phyloP scores from a whole-genome alignment of 2,888 invertebrate genomes.

The Andrena flavipes region DNA sequence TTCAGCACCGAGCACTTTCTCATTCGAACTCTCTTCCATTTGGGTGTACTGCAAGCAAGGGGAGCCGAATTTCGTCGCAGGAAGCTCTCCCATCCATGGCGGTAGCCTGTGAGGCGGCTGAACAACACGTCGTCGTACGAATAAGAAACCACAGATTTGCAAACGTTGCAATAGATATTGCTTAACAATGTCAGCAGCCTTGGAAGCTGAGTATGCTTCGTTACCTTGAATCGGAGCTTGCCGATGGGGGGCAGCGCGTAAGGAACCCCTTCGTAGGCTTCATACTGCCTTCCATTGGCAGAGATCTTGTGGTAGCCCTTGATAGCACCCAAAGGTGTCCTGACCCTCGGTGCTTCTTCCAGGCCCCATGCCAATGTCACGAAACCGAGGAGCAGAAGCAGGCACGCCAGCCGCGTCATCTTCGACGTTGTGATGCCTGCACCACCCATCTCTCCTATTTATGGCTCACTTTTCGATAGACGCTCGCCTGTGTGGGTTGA shows the following conservation, averaged over 20 bases:
- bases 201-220: not conserved
- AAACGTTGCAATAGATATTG: too few species aligned
- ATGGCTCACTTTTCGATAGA: not conserved
- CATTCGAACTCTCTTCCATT: conserved; percentile 58
- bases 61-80: conserved; percentile 77
- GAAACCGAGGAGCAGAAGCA: conserved; percentile 24
- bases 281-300: conserved; percentile 72
- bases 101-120: conserved; percentile 75
- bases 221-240: conserved; percentile 78
- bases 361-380: not conserved
- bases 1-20: conserved; percentile 77
- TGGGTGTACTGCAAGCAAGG: conserved; percentile 78
- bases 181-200: not conserved
- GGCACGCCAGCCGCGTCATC: conserved; percentile 31
- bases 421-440: not conserved
- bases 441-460: conserved; percentile 32
- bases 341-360: conserved; percentile 65
- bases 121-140: conserved; percentile 20
- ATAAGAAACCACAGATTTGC: not conserved
- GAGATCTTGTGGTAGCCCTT: conserved; percentile 76
- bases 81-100: conserved; percentile 76
- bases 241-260: conserved; percentile 78
- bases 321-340: conserved; percentile 74
- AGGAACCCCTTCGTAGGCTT: conserved; percentile 80
- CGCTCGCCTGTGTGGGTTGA: not conserved